Percentiles rank a stretch among this genome's conserved stretches.
phyloP scores from a whole-genome alignment of 2,113 vertebrate species.

The Microtus ochrogaster region DNA sequence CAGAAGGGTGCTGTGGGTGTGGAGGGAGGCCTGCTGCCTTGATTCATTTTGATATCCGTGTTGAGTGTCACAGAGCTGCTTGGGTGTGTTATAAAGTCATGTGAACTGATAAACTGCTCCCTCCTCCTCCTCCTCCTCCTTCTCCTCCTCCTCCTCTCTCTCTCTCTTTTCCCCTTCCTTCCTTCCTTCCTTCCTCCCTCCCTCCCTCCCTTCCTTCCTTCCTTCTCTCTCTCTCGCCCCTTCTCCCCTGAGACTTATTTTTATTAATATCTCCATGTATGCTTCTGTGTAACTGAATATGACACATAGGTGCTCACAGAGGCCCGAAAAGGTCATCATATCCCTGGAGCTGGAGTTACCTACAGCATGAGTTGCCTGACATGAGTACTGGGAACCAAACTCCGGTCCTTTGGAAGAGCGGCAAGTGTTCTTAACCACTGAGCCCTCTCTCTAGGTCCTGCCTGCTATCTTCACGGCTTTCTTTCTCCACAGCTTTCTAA shows the following conservation, averaged over 20 bases:
- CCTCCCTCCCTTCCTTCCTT: not conserved
- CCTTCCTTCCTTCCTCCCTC: not conserved
- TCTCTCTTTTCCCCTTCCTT: not conserved
- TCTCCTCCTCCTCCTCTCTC: too few species aligned
- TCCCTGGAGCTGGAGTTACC: not conserved
- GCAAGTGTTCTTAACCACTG: not conserved
- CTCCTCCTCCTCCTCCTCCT: not conserved
- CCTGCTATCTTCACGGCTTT: not conserved
- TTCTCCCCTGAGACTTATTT: not conserved
- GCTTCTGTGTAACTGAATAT: too few species aligned
- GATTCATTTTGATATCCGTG: not conserved
- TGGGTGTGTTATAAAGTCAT: not conserved
- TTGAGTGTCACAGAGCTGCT: rapidly evolving
- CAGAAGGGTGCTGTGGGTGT: not conserved
- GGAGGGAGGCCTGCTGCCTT: not conserved
- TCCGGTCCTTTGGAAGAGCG: not conserved
- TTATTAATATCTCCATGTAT: not conserved
- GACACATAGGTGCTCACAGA: too few species aligned
- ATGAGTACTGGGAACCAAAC: not conserved
- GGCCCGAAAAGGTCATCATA: too few species aligned
- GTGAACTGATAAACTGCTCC: not conserved
- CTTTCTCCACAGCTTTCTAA: not conserved
- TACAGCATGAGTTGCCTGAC: too few species aligned
- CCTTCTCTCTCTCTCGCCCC: not conserved
- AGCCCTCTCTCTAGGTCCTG: not conserved